phyloP scores from a whole-genome alignment of 2,888 invertebrate species.

The Gari tellinella region DNA sequence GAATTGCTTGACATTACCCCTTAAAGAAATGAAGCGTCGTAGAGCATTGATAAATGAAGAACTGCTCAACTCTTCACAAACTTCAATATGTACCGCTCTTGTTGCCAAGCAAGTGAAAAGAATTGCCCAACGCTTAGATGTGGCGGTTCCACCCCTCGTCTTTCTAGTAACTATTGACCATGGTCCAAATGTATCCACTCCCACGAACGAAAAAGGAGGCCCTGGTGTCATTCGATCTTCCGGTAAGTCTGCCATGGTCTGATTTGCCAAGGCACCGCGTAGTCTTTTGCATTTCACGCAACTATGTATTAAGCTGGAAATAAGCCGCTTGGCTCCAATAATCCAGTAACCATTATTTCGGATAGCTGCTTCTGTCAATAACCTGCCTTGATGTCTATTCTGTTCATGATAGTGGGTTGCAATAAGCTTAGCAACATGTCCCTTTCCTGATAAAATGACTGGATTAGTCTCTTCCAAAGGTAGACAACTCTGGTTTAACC shows the following conservation, averaged over 20 bases:
- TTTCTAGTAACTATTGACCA: too few relatives aligned
- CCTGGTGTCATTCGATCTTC: too few relatives aligned
- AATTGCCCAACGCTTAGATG: constrained; percentile 30
- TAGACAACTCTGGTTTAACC: too few relatives aligned
- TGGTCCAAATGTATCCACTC: too few relatives aligned
- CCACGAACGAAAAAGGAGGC: too few relatives aligned
- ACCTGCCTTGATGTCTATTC: constrained; percentile 44
- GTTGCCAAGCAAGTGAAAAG: constrained; percentile 54
- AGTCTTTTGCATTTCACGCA: too few relatives aligned
- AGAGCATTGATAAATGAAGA: constrained; percentile 50
- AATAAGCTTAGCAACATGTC: constrained; percentile 27
- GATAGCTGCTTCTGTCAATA: constrained; percentile 38
- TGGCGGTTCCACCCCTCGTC: too few relatives aligned
- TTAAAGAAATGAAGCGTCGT: constrained; percentile 38
- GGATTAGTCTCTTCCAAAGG: constrained; percentile 8
- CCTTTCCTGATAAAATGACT: constrained; percentile 31
- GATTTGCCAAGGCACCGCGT: too few relatives aligned
- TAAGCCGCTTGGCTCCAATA: too few relatives aligned
- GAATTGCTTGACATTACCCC: constrained; percentile 32
- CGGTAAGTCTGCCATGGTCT: too few relatives aligned
- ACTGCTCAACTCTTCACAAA: constrained; percentile 46
- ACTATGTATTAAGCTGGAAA: too few relatives aligned
- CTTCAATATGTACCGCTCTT: constrained; percentile 53
- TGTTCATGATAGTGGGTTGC: constrained; percentile 32
- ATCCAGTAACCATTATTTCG: constrained; percentile 35